These are phyloP conservation scores for Epicampocera succincta DNA, from an alignment of 2,888 invertebrate species.

Conservation along the genomic window DNA sequence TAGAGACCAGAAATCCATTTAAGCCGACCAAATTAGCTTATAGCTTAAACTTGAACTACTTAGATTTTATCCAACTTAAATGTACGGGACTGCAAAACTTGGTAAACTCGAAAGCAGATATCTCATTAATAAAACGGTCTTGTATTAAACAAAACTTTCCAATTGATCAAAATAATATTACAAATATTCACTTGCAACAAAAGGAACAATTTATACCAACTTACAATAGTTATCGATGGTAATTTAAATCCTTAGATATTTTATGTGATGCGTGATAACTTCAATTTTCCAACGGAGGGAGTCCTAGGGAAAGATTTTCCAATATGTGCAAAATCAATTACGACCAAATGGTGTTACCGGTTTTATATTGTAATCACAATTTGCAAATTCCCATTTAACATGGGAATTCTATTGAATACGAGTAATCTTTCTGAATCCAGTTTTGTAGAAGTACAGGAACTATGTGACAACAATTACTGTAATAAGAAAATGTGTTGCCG, in stretches of 20 bases:
- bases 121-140: slow-evolving; percentile 29
- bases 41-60: too few relatives aligned
- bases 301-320: slow-evolving; percentile 53
- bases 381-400: slow-evolving; percentile 30
- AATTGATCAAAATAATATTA: neutral
- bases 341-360: slow-evolving; percentile 6
- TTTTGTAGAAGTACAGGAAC: neutral
- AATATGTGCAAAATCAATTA: slow-evolving; percentile 46
- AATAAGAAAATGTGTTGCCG: neutral
- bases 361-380: neutral
- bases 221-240: slow-evolving; percentile 13
- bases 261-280: slow-evolving; percentile 39
- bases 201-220: slow-evolving; percentile 25
- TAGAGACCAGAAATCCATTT: too few relatives aligned
- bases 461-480: neutral
- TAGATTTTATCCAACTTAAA: too few relatives aligned
- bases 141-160: neutral
- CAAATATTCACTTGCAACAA: slow-evolving; percentile 1
- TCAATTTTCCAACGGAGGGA: slow-evolving; percentile 42
- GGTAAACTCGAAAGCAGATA: neutral
- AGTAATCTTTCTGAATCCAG: too few relatives aligned
- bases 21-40: too few relatives aligned
- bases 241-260: slow-evolving; percentile 22
- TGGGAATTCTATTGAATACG: too few relatives aligned
- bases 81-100: too few relatives aligned